Evolutionary conservation across 92 coral and sea anemone species (phyloP).

Genomic region (Heteractis magnifica): DNA sequence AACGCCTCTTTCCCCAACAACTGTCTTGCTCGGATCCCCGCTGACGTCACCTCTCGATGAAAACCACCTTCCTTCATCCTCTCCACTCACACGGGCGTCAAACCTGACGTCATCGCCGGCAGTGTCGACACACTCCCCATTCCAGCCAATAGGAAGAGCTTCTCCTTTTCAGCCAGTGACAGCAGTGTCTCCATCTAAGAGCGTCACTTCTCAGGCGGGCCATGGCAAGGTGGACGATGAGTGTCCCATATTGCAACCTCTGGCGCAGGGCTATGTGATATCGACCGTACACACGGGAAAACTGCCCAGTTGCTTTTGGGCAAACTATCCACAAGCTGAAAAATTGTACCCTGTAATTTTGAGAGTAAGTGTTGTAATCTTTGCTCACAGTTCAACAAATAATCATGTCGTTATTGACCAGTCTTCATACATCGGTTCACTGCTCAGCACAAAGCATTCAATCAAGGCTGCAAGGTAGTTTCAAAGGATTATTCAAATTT

Average conservation of each 20-base stretch:
- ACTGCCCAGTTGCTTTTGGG: constrained; percentile 69
- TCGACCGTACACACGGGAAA: constrained; percentile 78
- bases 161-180: constrained; percentile 83
- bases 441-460: too few species aligned
- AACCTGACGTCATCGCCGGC: constrained; percentile 64
- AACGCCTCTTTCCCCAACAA: constrained; percentile 62
- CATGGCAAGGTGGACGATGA: constrained; percentile 39
- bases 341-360: constrained; percentile 69
- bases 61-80: constrained; percentile 36
- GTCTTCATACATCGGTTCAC: too few species aligned
- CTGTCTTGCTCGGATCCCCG: constrained; percentile 63
- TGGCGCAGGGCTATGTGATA: constrained; percentile 78
- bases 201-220: constrained; percentile 37
- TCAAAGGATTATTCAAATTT: too few species aligned
- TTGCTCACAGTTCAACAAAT: too few species aligned
- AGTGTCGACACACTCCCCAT: constrained; percentile 68
- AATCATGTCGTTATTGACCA: too few species aligned
- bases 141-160: constrained; percentile 82
- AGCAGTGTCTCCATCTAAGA: constrained; percentile 69
- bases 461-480: too few species aligned
- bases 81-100: constrained; percentile 59
- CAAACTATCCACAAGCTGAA: constrained; percentile 68
- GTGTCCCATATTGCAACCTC: constrained; percentile 42
- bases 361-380: constrained; percentile 43
- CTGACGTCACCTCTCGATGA: constrained; percentile 66